Evolutionary conservation across 1,140 invertebrate genomes (phyloP), one percentile per base, ranked within the genome.

Genomic region (Battus philenor): DNA sequence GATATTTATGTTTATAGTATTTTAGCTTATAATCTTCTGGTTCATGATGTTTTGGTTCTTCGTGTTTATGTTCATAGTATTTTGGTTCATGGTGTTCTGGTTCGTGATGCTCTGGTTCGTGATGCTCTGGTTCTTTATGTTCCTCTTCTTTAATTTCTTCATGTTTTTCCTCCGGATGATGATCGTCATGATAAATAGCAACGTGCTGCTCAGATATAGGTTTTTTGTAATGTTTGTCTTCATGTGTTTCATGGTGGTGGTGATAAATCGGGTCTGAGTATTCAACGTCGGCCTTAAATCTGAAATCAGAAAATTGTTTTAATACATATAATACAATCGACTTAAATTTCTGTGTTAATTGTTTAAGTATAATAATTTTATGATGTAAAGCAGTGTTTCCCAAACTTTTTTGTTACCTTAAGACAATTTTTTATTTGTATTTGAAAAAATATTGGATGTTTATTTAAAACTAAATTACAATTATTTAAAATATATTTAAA

Each of bases 221-320:
- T 9, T 26, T 16, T 10, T 33, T 5, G n/a, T 33, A 12, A 33
- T 32, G 11, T n/a, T 44, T 11, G 1, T 15, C 7, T 15, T 47
- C 33, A 17, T 45, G 44, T n/a, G n/a, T n/a, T n/a, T 34, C 44
- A 9, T 20, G 7, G 13, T 41, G 44, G 24, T 24, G 15, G 4
- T 27, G 38, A 15, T 49, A 18, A 22, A 10, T 24, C 5, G 47
- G 38, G 2, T 49, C 20, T 11, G 47, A 43, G 29, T 49, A 49
- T 13, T 49, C 47, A 13, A 49, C 47, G 9, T 49, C 26, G 11
- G 47, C 47, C 7, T 49, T 32, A 24, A 49, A 49, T 29, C 47
- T 49, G 47, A 8, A 44, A 49, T n/a, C n/a, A n/a, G n/a, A n/a
- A n/a, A n/a, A n/a, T n/a, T n/a, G 15, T 30, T 12, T 9, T 16